These are phyloP conservation scores for Caenorhabditis macrosperma DNA, from an alignment of 2,888 invertebrate species.

Conservation along the genomic window DNA sequence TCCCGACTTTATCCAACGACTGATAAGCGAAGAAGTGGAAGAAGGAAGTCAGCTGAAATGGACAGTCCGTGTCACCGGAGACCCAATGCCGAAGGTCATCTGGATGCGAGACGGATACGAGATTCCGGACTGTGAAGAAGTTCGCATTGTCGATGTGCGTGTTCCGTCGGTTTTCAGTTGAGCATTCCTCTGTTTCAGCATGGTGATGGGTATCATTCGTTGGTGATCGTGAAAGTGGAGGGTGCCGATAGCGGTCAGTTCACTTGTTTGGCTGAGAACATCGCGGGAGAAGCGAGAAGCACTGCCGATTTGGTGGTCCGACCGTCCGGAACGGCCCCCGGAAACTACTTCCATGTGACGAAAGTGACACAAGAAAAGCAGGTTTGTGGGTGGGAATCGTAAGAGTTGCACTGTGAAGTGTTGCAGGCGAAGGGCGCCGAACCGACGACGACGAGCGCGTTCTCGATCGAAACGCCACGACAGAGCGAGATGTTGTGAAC, in stretches of 20 bases:
- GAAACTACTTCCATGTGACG: constrained; percentile 79
- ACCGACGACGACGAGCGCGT: constrained; percentile 63
- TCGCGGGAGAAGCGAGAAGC: constrained; percentile 87
- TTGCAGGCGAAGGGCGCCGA: constrained; percentile 65
- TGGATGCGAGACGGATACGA: constrained; percentile 88
- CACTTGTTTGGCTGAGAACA: constrained; percentile 92
- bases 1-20: constrained; percentile 79
- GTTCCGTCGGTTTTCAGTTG: neutral
- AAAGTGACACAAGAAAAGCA: constrained; percentile 79
- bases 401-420: neutral
- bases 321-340: constrained; percentile 73
- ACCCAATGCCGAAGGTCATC: constrained; percentile 90
- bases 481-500: constrained; percentile 67
- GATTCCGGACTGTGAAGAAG: constrained; percentile 78
- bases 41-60: constrained; percentile 77
- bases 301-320: constrained; percentile 87
- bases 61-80: constrained; percentile 86
- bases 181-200: constrained; percentile 67
- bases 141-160: constrained; percentile 75
- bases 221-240: constrained; percentile 91
- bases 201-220: constrained; percentile 83
- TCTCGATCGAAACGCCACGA: constrained; percentile 68
- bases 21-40: constrained; percentile 79
- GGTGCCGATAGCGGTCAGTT: constrained; percentile 98
- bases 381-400: constrained; percentile 34